Evolutionary conservation across 1,140 invertebrate species (phyloP).

Genomic region (Euura lappo): DNA sequence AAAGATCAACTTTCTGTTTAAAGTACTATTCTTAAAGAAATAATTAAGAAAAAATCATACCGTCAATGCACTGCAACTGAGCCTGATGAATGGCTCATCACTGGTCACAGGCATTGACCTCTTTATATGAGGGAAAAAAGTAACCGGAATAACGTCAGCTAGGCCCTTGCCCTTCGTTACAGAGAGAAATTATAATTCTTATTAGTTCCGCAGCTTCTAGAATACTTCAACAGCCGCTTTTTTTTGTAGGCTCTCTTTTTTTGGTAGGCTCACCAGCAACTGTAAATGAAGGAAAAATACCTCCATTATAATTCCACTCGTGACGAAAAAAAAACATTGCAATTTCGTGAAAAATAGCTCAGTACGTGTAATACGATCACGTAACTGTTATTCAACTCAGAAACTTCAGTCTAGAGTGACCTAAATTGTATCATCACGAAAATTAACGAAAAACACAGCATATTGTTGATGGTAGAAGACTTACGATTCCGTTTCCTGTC

Average conservation of each 20-base stretch:
- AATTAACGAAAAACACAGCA: neutral
- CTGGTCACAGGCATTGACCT: too few species aligned
- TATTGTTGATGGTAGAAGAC: slow-evolving; percentile 25
- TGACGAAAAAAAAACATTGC: neutral
- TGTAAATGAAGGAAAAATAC: slow-evolving; percentile 22
- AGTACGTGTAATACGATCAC: neutral
- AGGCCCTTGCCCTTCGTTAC: too few species aligned
- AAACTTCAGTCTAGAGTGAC: slow-evolving; percentile 44
- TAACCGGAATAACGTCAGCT: too few species aligned
- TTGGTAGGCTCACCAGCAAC: slow-evolving; percentile 44
- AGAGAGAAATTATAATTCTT: too few species aligned
- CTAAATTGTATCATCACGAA: slow-evolving; percentile 32
- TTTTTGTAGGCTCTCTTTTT: slow-evolving; percentile 47
- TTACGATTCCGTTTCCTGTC: slow-evolving; percentile 47
- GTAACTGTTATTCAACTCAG: slow-evolving; percentile 25
- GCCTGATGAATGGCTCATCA: too few species aligned
- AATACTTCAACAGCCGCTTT: too few species aligned
- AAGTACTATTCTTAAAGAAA: too few species aligned
- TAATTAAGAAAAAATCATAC: too few species aligned
- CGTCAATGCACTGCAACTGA: too few species aligned
- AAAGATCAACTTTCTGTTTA: too few species aligned
- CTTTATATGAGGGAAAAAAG: too few species aligned
- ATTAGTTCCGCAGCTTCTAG: too few species aligned
- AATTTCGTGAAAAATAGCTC: neutral
- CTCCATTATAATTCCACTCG: neutral